A percentile compares a stretch with the other conserved stretches of the same genome.
phyloP scores from a whole-genome alignment of 1,140 invertebrate species.

The Formica exsecta region DNA sequence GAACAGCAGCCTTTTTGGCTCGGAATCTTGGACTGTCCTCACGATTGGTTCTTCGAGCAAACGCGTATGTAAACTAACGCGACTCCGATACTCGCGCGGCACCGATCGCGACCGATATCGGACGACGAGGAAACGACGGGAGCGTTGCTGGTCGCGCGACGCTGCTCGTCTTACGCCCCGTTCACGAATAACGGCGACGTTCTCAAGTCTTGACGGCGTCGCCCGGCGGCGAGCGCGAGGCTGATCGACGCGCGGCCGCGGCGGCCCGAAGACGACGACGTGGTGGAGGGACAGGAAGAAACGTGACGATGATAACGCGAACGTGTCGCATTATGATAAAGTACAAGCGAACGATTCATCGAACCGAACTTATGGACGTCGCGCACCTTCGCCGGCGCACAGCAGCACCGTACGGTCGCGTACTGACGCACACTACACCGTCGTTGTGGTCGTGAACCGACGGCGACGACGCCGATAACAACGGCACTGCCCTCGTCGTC shows the following conservation, averaged over 20 bases:
- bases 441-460: constrained; percentile 21
- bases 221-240: constrained; percentile 15
- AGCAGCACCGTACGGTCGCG: constrained; percentile 69
- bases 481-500: constrained; percentile 62
- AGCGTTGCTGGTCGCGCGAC: neutral
- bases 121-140: neutral
- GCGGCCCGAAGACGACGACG: neutral
- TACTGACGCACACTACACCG: constrained; percentile 49
- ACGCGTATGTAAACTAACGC: neutral
- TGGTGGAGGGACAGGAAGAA: constrained; percentile 22
- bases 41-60: neutral
- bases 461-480: constrained; percentile 32
- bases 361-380: constrained; percentile 15
- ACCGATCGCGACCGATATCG: neutral
- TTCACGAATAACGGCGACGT: constrained; percentile 48
- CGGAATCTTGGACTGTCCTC: neutral
- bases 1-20: neutral
- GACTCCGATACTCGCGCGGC: no score
- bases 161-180: constrained; percentile 43
- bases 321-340: constrained; percentile 53
- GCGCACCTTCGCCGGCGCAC: constrained; percentile 58
- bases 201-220: constrained; percentile 44
- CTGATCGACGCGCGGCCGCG: constrained; percentile 6
- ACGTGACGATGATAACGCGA: constrained; percentile 34
- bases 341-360: constrained; percentile 44